Percentiles rank a stretch among this genome's conserved stretches.
Conservation (phyloP, 1,140 invertebrate species). For the Nixonia krombeini region DNA sequence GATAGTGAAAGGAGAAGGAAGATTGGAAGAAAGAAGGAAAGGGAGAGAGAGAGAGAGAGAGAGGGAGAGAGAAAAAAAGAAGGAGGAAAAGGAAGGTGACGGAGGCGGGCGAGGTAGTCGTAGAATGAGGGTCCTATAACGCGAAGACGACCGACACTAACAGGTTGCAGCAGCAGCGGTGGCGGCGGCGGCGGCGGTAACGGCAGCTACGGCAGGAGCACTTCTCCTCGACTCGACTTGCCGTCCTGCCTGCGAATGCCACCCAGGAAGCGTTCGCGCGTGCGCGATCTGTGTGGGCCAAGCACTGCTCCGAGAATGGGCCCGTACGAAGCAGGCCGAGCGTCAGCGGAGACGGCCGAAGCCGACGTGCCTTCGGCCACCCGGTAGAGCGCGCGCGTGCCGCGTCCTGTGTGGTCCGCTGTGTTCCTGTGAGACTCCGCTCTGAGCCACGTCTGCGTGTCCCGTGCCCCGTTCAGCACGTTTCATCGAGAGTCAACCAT, state of each 20-base stretch:
- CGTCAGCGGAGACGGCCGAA: slow-evolving; percentile 57
- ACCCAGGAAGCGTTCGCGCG: slow-evolving; percentile 71
- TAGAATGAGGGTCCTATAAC: slow-evolving; percentile 61
- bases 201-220: slow-evolving; percentile 4
- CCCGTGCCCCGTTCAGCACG: slow-evolving; percentile 27
- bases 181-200: background rate
- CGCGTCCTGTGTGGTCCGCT: slow-evolving; percentile 70
- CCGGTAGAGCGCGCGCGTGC: slow-evolving; percentile 73
- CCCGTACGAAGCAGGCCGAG: slow-evolving; percentile 56
- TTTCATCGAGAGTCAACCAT: background rate
- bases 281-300: slow-evolving; percentile 71
- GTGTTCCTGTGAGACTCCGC: slow-evolving; percentile 38
- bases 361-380: slow-evolving; percentile 65
- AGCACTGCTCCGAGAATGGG: slow-evolving; percentile 55
- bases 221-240: slow-evolving; percentile 45
- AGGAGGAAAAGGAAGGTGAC: slow-evolving; percentile 19
- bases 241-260: slow-evolving; percentile 69
- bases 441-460: slow-evolving; percentile 49
- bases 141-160: slow-evolving; percentile 67
- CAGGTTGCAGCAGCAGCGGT: slow-evolving; percentile 53
- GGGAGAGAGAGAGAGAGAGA: slow-evolving; percentile 20
- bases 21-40: slow-evolving; percentile 1
- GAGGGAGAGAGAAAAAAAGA: slow-evolving; percentile 34
- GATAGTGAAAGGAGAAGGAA: slow-evolving; percentile 14
- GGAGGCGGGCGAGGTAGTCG: slow-evolving; percentile 49